Conservation (phyloP, 2,113 vertebrate species). For the Sebastes schlegelii region DNA sequence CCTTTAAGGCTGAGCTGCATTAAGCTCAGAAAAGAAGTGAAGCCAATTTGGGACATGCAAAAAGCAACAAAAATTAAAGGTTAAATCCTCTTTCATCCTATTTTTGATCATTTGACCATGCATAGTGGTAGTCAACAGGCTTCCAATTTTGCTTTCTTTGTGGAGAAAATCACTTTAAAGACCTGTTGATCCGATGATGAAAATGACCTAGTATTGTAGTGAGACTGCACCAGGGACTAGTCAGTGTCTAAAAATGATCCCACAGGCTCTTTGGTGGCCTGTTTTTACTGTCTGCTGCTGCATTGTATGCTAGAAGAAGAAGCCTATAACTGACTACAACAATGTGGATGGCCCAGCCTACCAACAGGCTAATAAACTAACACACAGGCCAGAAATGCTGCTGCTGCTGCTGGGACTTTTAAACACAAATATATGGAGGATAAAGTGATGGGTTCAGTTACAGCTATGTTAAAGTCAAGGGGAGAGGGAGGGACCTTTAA, state of each 20-base stretch:
- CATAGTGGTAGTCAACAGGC: background rate
- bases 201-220: constrained; percentile 2
- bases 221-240: background rate
- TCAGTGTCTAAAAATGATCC: constrained; percentile 20
- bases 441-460: background rate
- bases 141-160: no score
- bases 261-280: background rate
- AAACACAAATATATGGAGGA: background rate
- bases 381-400: constrained; percentile 23
- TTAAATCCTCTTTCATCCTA: background rate
- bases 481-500: background rate
- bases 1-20: constrained; percentile 3
- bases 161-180: background rate
- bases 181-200: constrained; percentile 29
- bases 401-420: background rate
- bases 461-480: background rate
- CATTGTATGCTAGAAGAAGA: background rate
- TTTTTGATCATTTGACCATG: background rate
- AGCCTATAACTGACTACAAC: constrained; percentile 19
- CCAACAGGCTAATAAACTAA: background rate
- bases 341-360: constrained; percentile 23
- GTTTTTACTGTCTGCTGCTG: constrained; percentile 15
- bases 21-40: constrained; percentile 13
- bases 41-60: constrained; percentile 43
- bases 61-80: background rate